Conservation (phyloP, 1,140 invertebrate species). For the Drosophila setifemur region DNA sequence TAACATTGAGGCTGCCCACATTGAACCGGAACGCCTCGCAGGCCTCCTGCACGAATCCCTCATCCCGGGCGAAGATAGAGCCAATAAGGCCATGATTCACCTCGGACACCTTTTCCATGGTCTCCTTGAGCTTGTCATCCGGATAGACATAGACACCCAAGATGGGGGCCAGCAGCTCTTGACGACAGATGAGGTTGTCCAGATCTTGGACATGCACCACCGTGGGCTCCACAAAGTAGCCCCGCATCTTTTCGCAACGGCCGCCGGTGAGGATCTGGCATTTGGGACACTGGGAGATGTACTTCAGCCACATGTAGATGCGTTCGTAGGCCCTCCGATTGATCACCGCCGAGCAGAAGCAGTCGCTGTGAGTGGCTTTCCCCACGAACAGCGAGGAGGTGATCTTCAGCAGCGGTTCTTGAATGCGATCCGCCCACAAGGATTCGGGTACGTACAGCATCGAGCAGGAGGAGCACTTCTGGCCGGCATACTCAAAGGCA, state of each 20-base stretch:
- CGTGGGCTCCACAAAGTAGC: conserved; percentile 98
- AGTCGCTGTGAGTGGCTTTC: conserved; percentile 90
- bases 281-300: conserved; percentile 90
- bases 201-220: conserved; percentile 94
- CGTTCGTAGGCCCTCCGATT: conserved; percentile 95
- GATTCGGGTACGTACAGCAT: conserved; percentile 96
- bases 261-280: conserved; percentile 94
- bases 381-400: conserved; percentile 88
- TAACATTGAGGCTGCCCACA: conserved; percentile 99
- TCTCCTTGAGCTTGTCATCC: conserved; percentile 88
- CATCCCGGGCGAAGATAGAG: conserved; percentile 94
- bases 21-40: conserved; percentile 90
- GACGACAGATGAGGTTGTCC: conserved; percentile 93
- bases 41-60: conserved; percentile 89
- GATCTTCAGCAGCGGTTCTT: conserved; percentile 73
- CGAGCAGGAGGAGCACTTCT: conserved; percentile 99
- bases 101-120: conserved; percentile 84
- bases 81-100: conserved; percentile 97
- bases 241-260: conserved; percentile 90
- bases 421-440: conserved; percentile 86
- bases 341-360: conserved; percentile 97
- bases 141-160: conserved; percentile 95
- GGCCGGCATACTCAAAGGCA: conserved; percentile 97
- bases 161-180: conserved; percentile 99
- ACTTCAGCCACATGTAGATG: conserved; percentile 93